Conservation (phyloP, 2,888 invertebrate genomes). For the Coleophora deauratella region DNA sequence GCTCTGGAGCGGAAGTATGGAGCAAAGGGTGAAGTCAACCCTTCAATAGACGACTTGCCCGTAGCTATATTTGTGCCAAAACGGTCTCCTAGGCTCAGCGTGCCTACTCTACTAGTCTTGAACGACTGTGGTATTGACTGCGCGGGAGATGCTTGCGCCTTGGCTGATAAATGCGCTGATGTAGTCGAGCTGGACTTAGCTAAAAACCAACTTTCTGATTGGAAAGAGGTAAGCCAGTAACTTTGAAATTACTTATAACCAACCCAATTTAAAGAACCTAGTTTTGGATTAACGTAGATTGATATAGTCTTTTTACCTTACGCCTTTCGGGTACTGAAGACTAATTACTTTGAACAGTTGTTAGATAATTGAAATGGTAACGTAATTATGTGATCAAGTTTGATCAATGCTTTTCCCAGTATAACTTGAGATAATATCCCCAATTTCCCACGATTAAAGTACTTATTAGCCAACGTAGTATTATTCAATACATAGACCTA, state of each 20-base stretch:
- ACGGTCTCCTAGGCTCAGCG: constrained; percentile 82
- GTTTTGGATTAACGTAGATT: no score
- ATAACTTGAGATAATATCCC: no score
- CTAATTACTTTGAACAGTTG: no score
- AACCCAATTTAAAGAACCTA: no score
- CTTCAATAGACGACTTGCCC: constrained; percentile 76
- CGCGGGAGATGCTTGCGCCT: constrained; percentile 86
- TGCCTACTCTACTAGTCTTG: constrained; percentile 88
- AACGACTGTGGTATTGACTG: constrained; percentile 94
- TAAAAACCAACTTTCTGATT: constrained; percentile 90
- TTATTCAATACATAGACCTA: constrained; percentile 8
- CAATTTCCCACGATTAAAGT: constrained; percentile 28
- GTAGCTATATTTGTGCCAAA: constrained; percentile 92
- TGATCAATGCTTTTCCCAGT: no score
- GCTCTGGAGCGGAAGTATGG: constrained; percentile 92
- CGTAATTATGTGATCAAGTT: no score
- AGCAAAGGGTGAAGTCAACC: constrained; percentile 77
- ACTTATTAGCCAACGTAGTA: constrained; percentile 9
- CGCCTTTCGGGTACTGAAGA: no score
- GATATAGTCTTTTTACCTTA: no score
- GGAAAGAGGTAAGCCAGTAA: constrained; percentile 82
- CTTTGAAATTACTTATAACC: no score
- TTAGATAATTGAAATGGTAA: no score
- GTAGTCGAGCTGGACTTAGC: constrained; percentile 96
- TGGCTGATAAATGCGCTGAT: constrained; percentile 87